Conservation (phyloP, 2,797 vertebrate species). For the Lepilemur ruficaudatus region DNA sequence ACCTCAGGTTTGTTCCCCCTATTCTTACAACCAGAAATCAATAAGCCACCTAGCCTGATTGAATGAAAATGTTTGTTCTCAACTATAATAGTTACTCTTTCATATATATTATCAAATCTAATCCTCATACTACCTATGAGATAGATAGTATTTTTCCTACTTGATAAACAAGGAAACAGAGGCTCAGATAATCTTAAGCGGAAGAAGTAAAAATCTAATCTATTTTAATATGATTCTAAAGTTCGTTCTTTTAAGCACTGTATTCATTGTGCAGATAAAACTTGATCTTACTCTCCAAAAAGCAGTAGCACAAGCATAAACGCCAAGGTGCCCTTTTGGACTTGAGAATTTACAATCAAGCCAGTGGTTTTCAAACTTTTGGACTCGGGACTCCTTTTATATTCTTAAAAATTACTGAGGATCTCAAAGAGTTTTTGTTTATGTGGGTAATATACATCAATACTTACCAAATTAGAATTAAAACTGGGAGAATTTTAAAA, state of each 20-base stretch:
- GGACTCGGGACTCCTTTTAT: neutral
- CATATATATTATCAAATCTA: neutral
- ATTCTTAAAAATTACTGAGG: neutral
- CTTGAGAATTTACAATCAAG: neutral
- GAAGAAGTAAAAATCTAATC: neutral
- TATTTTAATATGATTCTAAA: neutral
- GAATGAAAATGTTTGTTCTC: neutral
- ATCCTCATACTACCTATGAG: neutral
- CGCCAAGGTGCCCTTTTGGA: neutral
- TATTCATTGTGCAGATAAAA: neutral
- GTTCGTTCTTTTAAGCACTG: neutral
- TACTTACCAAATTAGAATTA: neutral
- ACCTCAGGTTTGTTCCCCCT: neutral
- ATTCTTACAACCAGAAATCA: neutral
- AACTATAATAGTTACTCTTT: neutral
- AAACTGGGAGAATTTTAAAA: neutral
- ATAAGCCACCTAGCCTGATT: neutral
- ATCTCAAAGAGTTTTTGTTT: neutral
- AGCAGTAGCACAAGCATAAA: neutral
- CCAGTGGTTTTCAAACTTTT: neutral
- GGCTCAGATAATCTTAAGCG: neutral
- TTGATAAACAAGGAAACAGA: neutral
- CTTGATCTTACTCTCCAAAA: neutral
- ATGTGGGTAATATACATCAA: neutral
- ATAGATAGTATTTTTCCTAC: neutral